phyloP scores from a whole-genome alignment of 2,113 vertebrate genomes.

The Brienomyrus brachyistius region DNA sequence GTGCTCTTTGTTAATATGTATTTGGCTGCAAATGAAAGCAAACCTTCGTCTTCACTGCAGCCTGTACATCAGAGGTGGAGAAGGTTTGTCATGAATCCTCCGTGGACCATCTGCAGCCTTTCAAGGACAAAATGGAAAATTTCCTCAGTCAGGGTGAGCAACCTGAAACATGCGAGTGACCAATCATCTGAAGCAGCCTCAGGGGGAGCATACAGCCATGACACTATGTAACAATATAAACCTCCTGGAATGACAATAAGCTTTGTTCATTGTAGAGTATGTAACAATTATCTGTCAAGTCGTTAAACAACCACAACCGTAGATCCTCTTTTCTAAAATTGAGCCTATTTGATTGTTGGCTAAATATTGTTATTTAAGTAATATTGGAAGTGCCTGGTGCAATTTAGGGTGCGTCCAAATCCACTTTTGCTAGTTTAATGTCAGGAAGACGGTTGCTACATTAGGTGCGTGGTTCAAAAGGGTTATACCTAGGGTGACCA shows the following conservation, averaged over 20 bases:
- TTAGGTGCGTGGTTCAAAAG: background rate
- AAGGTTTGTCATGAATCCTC: slow-evolving; percentile 83
- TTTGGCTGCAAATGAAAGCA: background rate
- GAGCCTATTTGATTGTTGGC: background rate
- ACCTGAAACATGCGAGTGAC: background rate
- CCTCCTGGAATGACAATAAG: background rate
- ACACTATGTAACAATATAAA: background rate
- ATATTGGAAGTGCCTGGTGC: background rate
- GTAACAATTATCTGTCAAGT: background rate
- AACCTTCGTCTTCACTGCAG: slow-evolving; percentile 54
- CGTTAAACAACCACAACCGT: background rate
- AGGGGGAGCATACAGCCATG: background rate
- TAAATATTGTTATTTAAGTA: background rate
- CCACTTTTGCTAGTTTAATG: background rate
- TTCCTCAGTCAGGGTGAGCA: slow-evolving; percentile 83
- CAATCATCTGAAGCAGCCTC: background rate
- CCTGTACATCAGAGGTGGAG: slow-evolving; percentile 75
- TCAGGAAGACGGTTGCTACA: background rate
- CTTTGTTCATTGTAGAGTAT: background rate
- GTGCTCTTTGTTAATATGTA: background rate
- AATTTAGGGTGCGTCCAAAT: background rate
- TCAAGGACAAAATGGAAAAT: slow-evolving; percentile 86
- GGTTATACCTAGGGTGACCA: background rate
- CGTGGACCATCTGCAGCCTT: slow-evolving; percentile 83
- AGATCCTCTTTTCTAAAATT: background rate